Evolutionary conservation across 2,113 vertebrate species (phyloP), one percentile per base, ranked within the genome.

Genomic region (Pelusios castaneus): DNA sequence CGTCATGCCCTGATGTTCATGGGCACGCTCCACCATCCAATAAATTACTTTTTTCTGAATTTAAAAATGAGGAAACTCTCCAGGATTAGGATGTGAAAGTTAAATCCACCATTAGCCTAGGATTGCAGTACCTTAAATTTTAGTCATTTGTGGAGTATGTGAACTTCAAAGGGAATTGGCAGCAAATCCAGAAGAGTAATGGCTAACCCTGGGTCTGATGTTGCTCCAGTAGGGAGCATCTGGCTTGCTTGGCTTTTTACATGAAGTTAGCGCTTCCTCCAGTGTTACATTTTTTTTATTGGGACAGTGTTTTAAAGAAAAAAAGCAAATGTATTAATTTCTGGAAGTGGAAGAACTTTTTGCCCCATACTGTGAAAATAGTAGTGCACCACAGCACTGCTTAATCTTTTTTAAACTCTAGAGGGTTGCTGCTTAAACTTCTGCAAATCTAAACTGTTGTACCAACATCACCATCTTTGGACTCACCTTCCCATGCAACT

Each of bases 371-470:
- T 54, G 76, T 80, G 89, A 78, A 88, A 77, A 43, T 1, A 1
- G 91, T 22, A 24, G 24, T 0, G 31, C 13, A 2, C 63, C 16
- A 60, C 2, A 0, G 80, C 2, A 2, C 82, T 19, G 1, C 83
- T 58, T 84, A 31, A 1, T 73, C 60, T 81, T 34, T 92, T 87
- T 82, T 89, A 87, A 90, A 85, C 49, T 24, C 10, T 73, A 87
- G 84, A 92, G 83, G 89, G 81, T 91, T 94, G 95, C 85, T 83
- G 90, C 94, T 96, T 93, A 54, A 84, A 88, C 52, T 95, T 78
- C 89, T 80, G 84, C 93, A 88, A 73, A 89, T 94, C 92, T 80
- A 79, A 95, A 67, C 95, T 89, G 0, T 87, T 93, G 87, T 91
- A 93, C 80, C 45, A 63, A 94, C 92, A 89, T 89, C 95, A 80